These are phyloP conservation scores for Cherax destructor DNA, from an alignment of 1,140 invertebrate genomes.

Conservation along the genomic window DNA sequence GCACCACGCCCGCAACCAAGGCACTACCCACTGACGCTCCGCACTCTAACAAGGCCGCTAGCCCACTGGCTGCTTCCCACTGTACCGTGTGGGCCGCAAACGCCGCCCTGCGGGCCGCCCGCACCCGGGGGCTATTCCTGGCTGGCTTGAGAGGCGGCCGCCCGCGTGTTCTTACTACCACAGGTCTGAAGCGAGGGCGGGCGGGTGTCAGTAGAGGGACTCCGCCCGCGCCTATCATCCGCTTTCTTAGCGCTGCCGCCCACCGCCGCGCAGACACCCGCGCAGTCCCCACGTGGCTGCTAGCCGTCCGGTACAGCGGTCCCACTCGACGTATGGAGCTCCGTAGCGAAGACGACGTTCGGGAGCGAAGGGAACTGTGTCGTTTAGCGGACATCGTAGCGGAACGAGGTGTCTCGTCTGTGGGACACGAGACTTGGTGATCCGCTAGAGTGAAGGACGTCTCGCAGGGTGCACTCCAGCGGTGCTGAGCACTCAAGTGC, in stretches of 20 bases:
- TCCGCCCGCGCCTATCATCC: background rate
- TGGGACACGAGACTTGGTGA: background rate
- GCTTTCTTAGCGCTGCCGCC: conserved; percentile 38
- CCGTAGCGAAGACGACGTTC: background rate
- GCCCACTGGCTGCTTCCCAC: conserved; percentile 62
- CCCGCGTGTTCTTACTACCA: conserved; percentile 1
- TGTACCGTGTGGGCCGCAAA: conserved; percentile 35
- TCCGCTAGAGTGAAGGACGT: background rate
- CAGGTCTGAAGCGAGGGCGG: conserved; percentile 27
- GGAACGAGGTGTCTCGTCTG: background rate
- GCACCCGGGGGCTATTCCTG: conserved; percentile 66
- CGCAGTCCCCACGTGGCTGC: background rate
- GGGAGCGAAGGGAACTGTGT: conserved; percentile 8
- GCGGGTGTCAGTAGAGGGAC: conserved; percentile 48
- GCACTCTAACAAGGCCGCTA: conserved; percentile 63
- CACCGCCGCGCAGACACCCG: conserved; percentile 10
- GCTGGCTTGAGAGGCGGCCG: conserved; percentile 27
- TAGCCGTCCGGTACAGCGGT: conserved; percentile 36
- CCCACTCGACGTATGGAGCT: conserved; percentile 12
- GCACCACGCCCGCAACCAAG: conserved; percentile 31
- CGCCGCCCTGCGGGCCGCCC: conserved; percentile 50
- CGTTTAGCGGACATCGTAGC: background rate
- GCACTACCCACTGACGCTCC: conserved; percentile 54
- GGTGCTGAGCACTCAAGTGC: background rate
- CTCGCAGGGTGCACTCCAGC: background rate